phyloP scores from a whole-genome alignment of 2,888 invertebrate species.

The Eupithecia insigniata region DNA sequence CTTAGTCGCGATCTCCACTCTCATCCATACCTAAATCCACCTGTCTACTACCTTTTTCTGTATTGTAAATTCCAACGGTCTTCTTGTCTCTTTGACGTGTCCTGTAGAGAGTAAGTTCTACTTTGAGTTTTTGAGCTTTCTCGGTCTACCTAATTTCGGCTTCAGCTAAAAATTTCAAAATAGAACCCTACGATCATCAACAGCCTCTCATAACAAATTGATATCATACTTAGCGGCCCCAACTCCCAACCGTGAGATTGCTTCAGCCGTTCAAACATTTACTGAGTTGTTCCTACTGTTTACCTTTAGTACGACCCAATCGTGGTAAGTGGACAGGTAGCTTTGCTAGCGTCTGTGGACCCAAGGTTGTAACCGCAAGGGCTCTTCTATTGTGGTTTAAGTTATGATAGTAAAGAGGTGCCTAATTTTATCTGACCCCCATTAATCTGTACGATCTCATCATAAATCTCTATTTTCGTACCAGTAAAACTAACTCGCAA shows the following conservation, averaged over 20 bases:
- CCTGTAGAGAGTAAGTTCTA: no score
- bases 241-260: conserved; percentile 42
- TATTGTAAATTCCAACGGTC: neutral
- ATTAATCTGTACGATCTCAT: neutral
- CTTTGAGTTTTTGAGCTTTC: no score
- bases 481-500: neutral
- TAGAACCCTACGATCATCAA: neutral
- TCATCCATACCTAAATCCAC: neutral
- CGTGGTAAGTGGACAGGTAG: conserved; percentile 58
- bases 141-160: neutral
- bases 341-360: conserved; percentile 25
- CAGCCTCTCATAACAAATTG: neutral
- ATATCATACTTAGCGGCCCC: neutral
- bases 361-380: conserved; percentile 41
- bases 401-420: conserved; percentile 8
- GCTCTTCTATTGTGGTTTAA: conserved; percentile 28
- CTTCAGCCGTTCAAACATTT: conserved; percentile 49
- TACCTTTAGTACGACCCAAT: conserved; percentile 52
- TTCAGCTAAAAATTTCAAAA: neutral
- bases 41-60: neutral
- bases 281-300: conserved; percentile 38
- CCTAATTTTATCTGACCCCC: neutral
- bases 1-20: neutral
- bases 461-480: neutral
- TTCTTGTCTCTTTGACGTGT: no score